Evolutionary conservation across 35 echinoderm and acorn worm genomes (phyloP).

Genomic region (Apostichopus japonicus): DNA sequence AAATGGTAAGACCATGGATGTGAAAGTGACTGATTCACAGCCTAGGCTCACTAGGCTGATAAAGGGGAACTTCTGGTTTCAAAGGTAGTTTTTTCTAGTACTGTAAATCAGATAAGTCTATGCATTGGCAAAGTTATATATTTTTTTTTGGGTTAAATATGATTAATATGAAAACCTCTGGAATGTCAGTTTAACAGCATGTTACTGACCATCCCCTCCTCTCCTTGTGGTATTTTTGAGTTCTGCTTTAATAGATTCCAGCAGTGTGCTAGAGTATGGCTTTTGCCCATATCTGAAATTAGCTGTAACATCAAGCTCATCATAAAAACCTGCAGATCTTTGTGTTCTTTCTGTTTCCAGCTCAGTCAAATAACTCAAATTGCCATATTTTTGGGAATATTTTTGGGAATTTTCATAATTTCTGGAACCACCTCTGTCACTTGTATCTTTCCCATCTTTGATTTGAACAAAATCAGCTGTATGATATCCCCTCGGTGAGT

Average conservation of each 20-base stretch:
- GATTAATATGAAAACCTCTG: no score
- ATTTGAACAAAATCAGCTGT: background rate
- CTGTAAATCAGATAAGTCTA: no score
- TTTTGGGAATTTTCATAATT: background rate
- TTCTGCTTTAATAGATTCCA: constrained; percentile 51
- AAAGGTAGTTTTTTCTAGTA: no score
- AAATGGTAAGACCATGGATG: no score
- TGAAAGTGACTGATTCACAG: no score
- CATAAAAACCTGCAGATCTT: constrained; percentile 11
- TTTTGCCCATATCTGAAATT: background rate
- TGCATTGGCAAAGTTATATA: no score
- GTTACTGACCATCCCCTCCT: background rate
- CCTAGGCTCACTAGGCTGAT: no score
- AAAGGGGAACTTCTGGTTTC: no score
- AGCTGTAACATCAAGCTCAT: constrained; percentile 6
- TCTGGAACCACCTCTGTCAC: background rate
- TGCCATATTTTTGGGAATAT: background rate
- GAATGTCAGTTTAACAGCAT: no score
- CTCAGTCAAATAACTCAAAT: background rate
- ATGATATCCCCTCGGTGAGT: background rate
- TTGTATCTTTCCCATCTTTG: background rate
- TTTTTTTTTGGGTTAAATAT: no score
- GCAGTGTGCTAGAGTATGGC: constrained; percentile 11
- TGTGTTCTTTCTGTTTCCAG: constrained; percentile 7
- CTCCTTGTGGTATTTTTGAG: background rate